Conservation (phyloP, 2,113 vertebrate species). For the Opisthocomus hoazin region DNA sequence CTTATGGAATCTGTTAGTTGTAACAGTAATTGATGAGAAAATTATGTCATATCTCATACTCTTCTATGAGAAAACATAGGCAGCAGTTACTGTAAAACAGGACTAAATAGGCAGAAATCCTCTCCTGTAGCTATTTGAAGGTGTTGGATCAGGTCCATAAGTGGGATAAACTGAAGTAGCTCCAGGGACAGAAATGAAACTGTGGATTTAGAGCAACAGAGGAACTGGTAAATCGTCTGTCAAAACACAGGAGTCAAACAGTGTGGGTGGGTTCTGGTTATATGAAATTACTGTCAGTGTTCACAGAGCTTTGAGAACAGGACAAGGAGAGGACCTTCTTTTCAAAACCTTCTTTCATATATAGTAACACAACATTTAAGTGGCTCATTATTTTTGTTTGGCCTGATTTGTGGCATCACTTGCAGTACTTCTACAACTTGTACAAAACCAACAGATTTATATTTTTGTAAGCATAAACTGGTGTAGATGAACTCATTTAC, state of each 20-base stretch:
- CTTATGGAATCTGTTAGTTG: neutral
- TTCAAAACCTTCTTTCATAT: slow-evolving; percentile 35
- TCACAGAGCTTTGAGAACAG: slow-evolving; percentile 29
- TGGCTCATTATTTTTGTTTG: slow-evolving; percentile 42
- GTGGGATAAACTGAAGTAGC: slow-evolving; percentile 1
- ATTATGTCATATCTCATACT: slow-evolving; percentile 1
- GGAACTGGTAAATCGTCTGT: slow-evolving; percentile 58
- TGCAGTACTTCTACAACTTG: neutral
- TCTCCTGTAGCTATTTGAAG: slow-evolving; percentile 21
- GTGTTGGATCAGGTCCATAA: slow-evolving; percentile 30
- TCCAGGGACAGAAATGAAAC: slow-evolving; percentile 37
- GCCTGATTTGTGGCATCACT: slow-evolving; percentile 23
- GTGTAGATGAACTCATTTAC: neutral
- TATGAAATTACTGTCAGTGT: slow-evolving; percentile 37
- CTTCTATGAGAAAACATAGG: neutral
- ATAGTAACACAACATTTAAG: slow-evolving; percentile 52
- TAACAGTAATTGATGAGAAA: slow-evolving; percentile 26
- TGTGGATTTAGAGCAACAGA: slow-evolving; percentile 31
- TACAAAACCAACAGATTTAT: slow-evolving; percentile 2
- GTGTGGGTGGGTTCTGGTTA: slow-evolving; percentile 48
- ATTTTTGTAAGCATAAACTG: neutral
- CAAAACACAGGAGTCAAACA: slow-evolving; percentile 48
- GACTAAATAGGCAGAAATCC: neutral
- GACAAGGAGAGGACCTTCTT: slow-evolving; percentile 40
- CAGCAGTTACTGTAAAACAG: neutral